Conservation (phyloP, 1,140 invertebrate genomes). For the Theocolax elegans region DNA sequence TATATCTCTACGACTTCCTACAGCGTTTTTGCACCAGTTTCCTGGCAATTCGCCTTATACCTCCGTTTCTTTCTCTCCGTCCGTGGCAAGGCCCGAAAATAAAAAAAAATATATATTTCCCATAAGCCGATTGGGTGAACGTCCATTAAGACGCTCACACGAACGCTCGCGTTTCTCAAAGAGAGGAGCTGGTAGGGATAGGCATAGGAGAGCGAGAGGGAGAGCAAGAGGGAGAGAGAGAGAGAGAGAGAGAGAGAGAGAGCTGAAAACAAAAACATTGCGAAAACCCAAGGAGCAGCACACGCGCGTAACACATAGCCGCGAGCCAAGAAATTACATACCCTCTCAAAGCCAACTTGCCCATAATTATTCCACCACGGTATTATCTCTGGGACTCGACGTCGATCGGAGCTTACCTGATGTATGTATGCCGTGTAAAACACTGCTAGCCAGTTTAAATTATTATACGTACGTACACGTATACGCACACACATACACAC, state of each 20-base stretch:
- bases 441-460: too few relatives aligned
- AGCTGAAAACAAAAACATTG: conserved; percentile 35
- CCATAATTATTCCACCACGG: conserved; percentile 55
- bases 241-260: background rate
- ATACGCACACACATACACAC: background rate
- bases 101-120: conserved; percentile 30
- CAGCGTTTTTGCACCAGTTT: conserved; percentile 12
- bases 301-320: background rate
- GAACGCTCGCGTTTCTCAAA: background rate
- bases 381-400: conserved; percentile 48
- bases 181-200: too few relatives aligned
- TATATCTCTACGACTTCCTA: conserved; percentile 20
- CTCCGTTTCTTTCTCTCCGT: background rate
- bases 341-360: background rate
- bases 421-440: conserved; percentile 26
- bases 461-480: too few relatives aligned
- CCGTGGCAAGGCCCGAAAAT: conserved; percentile 9
- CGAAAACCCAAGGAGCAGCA: conserved; percentile 15
- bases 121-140: conserved; percentile 34
- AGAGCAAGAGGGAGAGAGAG: background rate
- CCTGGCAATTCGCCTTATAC: background rate
- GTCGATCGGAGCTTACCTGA: conserved; percentile 32
- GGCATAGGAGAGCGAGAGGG: background rate
- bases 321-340: background rate
- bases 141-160: conserved; percentile 4